Evolutionary conservation across 2,797 vertebrate genomes (phyloP).

Genomic region (Rhincodon typus): DNA sequence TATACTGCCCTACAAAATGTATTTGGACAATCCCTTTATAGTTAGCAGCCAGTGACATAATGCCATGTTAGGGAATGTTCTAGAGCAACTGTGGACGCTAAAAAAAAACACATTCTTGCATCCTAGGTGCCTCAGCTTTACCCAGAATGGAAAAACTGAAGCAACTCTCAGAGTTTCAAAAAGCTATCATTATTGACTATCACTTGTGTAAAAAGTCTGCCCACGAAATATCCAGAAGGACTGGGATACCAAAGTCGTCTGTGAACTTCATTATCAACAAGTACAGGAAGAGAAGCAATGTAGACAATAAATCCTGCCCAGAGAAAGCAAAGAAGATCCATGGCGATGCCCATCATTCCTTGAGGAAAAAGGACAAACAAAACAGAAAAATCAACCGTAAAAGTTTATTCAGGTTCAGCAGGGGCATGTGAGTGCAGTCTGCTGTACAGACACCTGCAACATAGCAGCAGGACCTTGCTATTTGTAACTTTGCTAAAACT

Average conservation of each 20-base stretch:
- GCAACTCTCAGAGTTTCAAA: constrained; percentile 34
- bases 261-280: constrained; percentile 32
- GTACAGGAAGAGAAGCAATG: constrained; percentile 24
- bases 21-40: constrained; percentile 36
- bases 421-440: background rate
- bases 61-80: constrained; percentile 23
- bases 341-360: background rate
- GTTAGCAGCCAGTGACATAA: constrained; percentile 24
- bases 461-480: background rate
- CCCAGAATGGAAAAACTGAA: constrained; percentile 35
- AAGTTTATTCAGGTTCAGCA: background rate
- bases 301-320: constrained; percentile 18
- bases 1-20: constrained; percentile 37
- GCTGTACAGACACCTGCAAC: background rate
- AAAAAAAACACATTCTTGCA: constrained; percentile 37
- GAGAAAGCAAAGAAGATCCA: constrained; percentile 30
- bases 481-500: constrained; percentile 24
- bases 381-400: constrained; percentile 4
- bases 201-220: constrained; percentile 32
- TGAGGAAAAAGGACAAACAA: constrained; percentile 30
- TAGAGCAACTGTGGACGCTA: constrained; percentile 37
- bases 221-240: constrained; percentile 33
- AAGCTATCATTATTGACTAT: constrained; percentile 35
- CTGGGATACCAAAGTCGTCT: constrained; percentile 24
- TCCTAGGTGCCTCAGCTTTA: constrained; percentile 36